Percentiles rank a stretch among this genome's conserved stretches.
These are phyloP conservation scores for Mastigias papua DNA, from an alignment of 30 jellyfish, hydroid and myxozoan genomes.

Conservation along the genomic window DNA sequence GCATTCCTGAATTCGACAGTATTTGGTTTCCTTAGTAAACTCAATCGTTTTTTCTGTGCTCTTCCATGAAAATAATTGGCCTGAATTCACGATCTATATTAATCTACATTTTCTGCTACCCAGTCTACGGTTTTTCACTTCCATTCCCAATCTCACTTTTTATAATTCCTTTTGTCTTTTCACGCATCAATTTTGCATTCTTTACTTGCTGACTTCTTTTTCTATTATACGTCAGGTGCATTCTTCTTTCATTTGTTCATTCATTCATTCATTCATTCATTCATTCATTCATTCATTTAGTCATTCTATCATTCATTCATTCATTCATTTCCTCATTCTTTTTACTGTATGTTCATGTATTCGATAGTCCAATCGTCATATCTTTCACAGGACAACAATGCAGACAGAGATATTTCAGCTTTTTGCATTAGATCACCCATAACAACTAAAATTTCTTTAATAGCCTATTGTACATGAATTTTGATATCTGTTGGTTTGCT, in stretches of 20 bases:
- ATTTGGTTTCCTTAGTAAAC: not conserved
- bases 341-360: no score
- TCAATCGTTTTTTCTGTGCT: no score
- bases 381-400: not conserved
- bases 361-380: not conserved
- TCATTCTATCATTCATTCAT: not conserved
- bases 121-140: no score
- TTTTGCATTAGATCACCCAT: not conserved
- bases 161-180: not conserved
- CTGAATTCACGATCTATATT: no score
- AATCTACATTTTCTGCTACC: no score
- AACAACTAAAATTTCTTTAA: no score
- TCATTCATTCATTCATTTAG: not conserved
- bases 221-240: no score
- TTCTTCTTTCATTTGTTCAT: not conserved
- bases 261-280: constrained; percentile 1
- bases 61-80: no score
- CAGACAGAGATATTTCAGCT: not conserved
- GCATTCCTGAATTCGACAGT: not conserved
- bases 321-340: not conserved
- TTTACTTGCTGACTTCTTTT: not conserved
- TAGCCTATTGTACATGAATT: not conserved
- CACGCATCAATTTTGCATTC: not conserved
- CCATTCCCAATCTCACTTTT: no score
- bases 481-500: not conserved